These are phyloP conservation scores for Anabas testudineus DNA, from an alignment of 2,797 vertebrate genomes.

Conservation along the genomic window DNA sequence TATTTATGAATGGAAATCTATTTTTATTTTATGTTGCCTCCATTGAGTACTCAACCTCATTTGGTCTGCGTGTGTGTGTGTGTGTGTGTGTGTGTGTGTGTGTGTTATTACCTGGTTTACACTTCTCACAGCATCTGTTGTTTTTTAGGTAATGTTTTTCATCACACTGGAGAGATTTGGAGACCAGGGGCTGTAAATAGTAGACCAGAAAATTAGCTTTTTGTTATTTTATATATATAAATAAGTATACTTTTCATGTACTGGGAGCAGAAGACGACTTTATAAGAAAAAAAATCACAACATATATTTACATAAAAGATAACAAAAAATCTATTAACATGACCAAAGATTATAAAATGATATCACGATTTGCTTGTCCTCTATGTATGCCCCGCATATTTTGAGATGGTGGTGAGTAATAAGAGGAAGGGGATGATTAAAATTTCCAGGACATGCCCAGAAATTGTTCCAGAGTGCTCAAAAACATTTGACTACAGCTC, in stretches of 20 bases:
- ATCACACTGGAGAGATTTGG: constrained; percentile 72
- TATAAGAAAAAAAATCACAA: too few species aligned
- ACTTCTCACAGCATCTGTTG: constrained; percentile 81
- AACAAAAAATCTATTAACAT: too few species aligned
- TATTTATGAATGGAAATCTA: constrained; percentile 59
- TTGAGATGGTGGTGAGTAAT: constrained; percentile 59
- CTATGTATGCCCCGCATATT: constrained; percentile 20
- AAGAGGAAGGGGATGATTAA: constrained; percentile 54
- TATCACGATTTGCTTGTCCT: not conserved
- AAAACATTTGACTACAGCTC: constrained; percentile 62
- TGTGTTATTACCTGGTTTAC: constrained; percentile 81
- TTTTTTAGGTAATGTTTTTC: constrained; percentile 70
- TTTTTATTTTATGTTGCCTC: constrained; percentile 35
- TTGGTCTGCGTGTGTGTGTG: constrained; percentile 1
- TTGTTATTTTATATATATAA: not conserved
- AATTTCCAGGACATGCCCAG: constrained; percentile 62
- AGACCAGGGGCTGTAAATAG: constrained; percentile 61
- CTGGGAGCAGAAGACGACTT: too few species aligned
- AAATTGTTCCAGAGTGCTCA: constrained; percentile 63
- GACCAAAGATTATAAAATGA: not conserved
- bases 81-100: constrained; percentile 8
- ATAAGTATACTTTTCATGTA: not conserved
- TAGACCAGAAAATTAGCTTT: constrained; percentile 6
- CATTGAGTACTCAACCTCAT: constrained; percentile 32
- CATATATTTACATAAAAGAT: too few species aligned